Evolutionary conservation across 1,140 invertebrate genomes (phyloP).

Genomic region (Drosophila eugracilis): DNA sequence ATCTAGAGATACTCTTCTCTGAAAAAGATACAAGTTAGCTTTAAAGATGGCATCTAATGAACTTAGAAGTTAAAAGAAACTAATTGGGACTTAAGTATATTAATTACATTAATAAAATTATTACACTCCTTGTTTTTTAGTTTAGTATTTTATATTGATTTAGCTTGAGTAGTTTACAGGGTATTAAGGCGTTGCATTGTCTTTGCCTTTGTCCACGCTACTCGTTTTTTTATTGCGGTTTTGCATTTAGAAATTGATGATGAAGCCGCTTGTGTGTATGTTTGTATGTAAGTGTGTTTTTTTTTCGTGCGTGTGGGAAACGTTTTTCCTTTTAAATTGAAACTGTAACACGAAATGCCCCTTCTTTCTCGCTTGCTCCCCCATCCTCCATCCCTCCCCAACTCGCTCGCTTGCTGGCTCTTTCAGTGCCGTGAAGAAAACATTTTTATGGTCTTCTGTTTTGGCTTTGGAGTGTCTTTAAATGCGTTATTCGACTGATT

Average conservation of each 20-base stretch:
- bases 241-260: conserved; percentile 81
- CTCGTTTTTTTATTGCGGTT: conserved; percentile 68
- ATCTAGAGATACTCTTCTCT: neutral
- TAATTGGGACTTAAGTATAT: too few species aligned
- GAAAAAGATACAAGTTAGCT: neutral
- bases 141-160: too few species aligned
- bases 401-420: neutral
- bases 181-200: conserved; percentile 12
- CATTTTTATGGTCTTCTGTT: conserved; percentile 67
- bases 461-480: conserved; percentile 72
- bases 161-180: neutral
- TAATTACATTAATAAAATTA: too few species aligned
- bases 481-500: conserved; percentile 75
- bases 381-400: too few species aligned
- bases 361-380: neutral
- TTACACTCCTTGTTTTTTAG: too few species aligned
- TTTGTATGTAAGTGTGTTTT: too few species aligned
- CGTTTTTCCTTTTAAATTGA: conserved; percentile 75
- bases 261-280: conserved; percentile 48
- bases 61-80: too few species aligned
- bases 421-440: conserved; percentile 56
- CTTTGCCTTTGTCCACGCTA: conserved; percentile 6
- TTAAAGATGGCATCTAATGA: too few species aligned
- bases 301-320: conserved; percentile 56
- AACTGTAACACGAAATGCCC: conserved; percentile 70